Base-by-base conservation (phyloP, 2,797 vertebrate genomes). In the Etheostoma nigrum region DNA sequence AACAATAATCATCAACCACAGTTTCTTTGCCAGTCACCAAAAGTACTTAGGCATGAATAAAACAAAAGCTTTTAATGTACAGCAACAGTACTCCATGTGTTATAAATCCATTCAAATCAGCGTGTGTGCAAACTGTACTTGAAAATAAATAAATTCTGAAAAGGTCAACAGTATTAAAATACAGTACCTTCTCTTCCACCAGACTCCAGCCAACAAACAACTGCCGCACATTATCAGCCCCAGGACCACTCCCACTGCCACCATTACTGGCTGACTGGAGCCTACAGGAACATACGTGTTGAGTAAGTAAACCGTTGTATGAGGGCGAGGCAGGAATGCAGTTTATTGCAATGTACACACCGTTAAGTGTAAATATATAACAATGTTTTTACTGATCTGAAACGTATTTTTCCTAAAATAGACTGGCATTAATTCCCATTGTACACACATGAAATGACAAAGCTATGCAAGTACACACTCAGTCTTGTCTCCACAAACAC, bases 131-230 rank as follows among this genome's bases (percentile, higher is more conserved):
- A 23, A 21, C 6, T 25, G n/a, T 47, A 45, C 2, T 5, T 23
- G 7, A 53, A 53, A 33, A 67, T n/a, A 21, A 44, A 36, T 52
- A 4, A 44, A 25, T 27, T 53, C 4, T 21, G 3, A 45, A 47
- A 33, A 45, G 30, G 12, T 15, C 4, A 59, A 45, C 30, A 36
- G 19, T 21, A 49, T 58, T 60, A 14, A 27, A 23, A 72, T 48
- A 47, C 78, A 58, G 33, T 94, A 97, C 97, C 96, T 96, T 91
- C 93, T 95, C 84, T 92, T 95, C 93, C 74, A 93, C 87, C 95
- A 95, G 79, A 97, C 80, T 74, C 95, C 95, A 67, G 85, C 93
- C 88, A 96, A 55, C 78, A 97, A 91, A 88, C 95, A 94, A 45
- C 93, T 87, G 55, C 91, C 90, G 53, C 95, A 96, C 79, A 94